Evolutionary conservation across 2,113 vertebrate species (phyloP), one percentile per base, ranked within the genome.

Genomic region (Mixornis gularis): DNA sequence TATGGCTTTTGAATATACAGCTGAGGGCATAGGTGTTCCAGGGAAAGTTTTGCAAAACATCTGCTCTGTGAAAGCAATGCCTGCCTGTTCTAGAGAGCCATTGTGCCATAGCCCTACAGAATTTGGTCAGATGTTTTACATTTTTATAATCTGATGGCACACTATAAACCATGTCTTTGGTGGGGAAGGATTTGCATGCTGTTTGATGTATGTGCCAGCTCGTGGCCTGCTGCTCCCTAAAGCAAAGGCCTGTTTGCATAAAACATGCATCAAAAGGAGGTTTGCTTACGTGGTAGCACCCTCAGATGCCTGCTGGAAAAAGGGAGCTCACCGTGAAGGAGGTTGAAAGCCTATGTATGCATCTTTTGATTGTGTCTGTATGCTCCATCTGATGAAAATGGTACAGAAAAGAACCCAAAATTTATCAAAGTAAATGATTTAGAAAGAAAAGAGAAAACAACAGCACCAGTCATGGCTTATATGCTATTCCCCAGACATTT

Each of bases 161-260:
- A 34, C 85, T 85, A 51, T 72, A 80, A 92, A 78, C 80, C 7
- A 18, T 10, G 7, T 85, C 29, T 92, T 46, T 1, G 9, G 16
- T 74, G 63, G 78, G 53, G 79, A 59, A 79, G 55, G 51, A 78
- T 95, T 93, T 93, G 76, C 79, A 59, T 84, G 84, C 62, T 66
- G 60, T 89, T 46, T 71, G 95, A 94, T 69, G 32, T 60, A 12
- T 27, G 60, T 65, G 90, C 87, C 89, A 92, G 83, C 68, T 69
- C 4, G 3, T 89, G 91, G 92, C 87, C 44, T 93, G 80, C 91
- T 91, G 63, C 66, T 95, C 80, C 89, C 85, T 87, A 73, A 89
- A 96, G 91, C 18, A 4, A 96, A 82, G 46, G 38, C 49, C 86
- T 66, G 51, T 95, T 95, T 94, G 70, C 95, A 92, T 94, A 76